Evolutionary conservation across 1,140 invertebrate genomes (phyloP).

Genomic region (Euura lappo): DNA sequence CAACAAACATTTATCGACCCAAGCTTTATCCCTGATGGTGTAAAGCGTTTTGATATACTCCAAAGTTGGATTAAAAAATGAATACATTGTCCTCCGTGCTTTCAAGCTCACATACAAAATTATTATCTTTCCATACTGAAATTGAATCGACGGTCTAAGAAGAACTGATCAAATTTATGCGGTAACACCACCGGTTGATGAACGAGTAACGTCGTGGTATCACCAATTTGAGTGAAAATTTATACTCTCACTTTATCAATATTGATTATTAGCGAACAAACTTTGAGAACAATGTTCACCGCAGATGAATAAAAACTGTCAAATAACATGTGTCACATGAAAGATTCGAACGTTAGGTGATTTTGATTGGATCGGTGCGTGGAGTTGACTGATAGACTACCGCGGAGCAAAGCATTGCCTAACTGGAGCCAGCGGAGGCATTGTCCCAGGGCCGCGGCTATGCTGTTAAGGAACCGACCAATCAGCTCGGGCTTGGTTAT

Average conservation of each 20-base stretch:
- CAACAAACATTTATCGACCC: constrained; percentile 6
- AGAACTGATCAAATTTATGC: no score
- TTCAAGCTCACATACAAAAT: no score
- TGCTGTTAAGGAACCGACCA: constrained; percentile 57
- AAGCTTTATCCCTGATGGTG: neutral
- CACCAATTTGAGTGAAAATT: neutral
- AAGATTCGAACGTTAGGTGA: neutral
- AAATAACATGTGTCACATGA: neutral
- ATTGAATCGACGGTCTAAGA: no score
- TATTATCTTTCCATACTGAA: no score
- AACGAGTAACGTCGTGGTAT: neutral
- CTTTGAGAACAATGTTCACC: neutral
- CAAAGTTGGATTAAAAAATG: constrained; percentile 4
- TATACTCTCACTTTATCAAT: neutral
- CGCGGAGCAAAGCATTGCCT: constrained; percentile 52
- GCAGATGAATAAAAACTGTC: neutral
- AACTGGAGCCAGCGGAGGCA: constrained; percentile 40
- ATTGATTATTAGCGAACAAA: neutral
- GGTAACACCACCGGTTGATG: no score
- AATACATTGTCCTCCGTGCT: neutral
- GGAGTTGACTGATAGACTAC: constrained; percentile 58
- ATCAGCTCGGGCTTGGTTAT: constrained; percentile 53
- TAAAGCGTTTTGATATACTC: neutral
- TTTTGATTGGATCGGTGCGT: constrained; percentile 36
- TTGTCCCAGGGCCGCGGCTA: constrained; percentile 44